Evolutionary conservation across 2,113 vertebrate genomes (phyloP).

Genomic region (mouse (Mus musculus)): GRCm39 chr5:127295501-127296000

Average conservation of each 20-base stretch:
- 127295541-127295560: background rate
- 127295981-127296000: background rate
- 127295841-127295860: background rate
- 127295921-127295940: background rate
- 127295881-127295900: rapidly evolving
- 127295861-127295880: background rate
- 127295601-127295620: background rate
- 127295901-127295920: background rate
- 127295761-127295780: background rate
- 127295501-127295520: background rate
- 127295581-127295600: background rate
- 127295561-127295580: background rate
- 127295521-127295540: background rate
- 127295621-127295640: background rate
- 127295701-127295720: background rate
- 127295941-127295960: background rate
- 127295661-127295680: background rate
- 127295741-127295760: background rate
- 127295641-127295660: background rate
- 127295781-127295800: background rate
- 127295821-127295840: background rate
- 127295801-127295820: background rate
- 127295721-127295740: background rate
- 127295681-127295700: background rate
- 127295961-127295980: no score